Conservation (phyloP, 2,113 vertebrate genomes). For the Dolichallabes microphthalmus region DNA sequence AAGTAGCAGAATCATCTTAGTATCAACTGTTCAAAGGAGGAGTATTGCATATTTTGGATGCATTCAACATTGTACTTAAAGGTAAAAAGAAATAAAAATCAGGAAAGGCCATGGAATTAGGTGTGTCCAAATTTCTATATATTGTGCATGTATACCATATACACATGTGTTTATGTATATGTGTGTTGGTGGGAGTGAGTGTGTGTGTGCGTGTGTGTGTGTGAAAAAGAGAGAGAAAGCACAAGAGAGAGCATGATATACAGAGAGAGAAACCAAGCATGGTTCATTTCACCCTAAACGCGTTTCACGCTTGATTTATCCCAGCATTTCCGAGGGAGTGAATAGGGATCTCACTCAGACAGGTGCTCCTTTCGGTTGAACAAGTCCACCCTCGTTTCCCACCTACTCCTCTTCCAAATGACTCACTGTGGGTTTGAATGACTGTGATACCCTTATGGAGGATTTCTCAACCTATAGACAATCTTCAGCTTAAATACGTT, state of each 20-base stretch:
- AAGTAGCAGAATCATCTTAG: too few relatives aligned
- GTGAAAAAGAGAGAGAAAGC: not conserved
- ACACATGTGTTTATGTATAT: too few relatives aligned
- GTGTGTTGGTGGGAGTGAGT: not conserved
- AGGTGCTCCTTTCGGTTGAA: constrained; percentile 14
- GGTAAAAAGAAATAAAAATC: too few relatives aligned
- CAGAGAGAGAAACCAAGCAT: not conserved
- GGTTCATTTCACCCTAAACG: not conserved
- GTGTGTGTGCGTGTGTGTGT: not conserved
- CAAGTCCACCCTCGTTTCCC: not conserved
- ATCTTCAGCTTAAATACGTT: not conserved
- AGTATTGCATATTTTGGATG: too few relatives aligned
- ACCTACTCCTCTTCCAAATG: not conserved
- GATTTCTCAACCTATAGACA: not conserved
- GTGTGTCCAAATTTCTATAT: too few relatives aligned
- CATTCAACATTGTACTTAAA: too few relatives aligned
- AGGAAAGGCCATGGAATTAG: too few relatives aligned
- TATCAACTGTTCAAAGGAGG: too few relatives aligned
- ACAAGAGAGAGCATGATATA: not conserved
- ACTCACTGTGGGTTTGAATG: constrained; percentile 10
- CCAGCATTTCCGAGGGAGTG: not conserved
- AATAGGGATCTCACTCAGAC: constrained; percentile 17
- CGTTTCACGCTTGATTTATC: constrained; percentile 1
- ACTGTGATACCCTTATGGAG: not conserved
- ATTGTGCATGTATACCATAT: too few relatives aligned